A percentile compares a stretch with the other conserved stretches of the same genome.
Evolutionary conservation across 53 echinoderm and acorn worm species (phyloP).

Genomic region (Zoroaster sp.): DNA sequence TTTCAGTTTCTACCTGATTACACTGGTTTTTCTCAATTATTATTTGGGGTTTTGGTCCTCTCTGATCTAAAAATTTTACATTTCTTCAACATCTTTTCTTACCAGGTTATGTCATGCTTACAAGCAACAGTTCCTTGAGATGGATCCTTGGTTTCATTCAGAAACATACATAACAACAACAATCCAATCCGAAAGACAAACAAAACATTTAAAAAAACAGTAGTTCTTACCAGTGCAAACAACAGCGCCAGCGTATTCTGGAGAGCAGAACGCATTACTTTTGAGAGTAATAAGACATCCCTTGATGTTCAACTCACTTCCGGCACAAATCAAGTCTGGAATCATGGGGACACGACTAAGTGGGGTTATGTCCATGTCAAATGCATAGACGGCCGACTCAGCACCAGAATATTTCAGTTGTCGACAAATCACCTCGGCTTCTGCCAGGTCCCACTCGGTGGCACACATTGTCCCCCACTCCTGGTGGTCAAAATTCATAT

Average conservation of each 20-base stretch:
- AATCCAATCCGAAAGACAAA: not conserved
- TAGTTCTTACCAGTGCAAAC: constrained; percentile 9
- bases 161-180: not conserved
- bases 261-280: not conserved
- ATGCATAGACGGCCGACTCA: not conserved
- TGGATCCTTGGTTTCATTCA: not conserved
- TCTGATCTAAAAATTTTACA: not conserved
- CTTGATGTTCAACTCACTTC: constrained; percentile 7
- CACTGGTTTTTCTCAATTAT: not conserved
- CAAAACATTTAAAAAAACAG: not conserved
- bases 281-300: not conserved
- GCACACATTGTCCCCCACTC: constrained; percentile 13
- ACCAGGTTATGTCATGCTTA: too few species aligned
- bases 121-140: too few species aligned
- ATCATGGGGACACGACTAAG: not conserved
- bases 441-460: not conserved
- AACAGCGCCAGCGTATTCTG: constrained; percentile 12
- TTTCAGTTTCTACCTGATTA: not conserved
- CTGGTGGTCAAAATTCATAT: not conserved
- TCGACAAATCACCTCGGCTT: constrained; percentile 16
- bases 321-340: not conserved
- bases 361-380: not conserved
- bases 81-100: too few species aligned
- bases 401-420: constrained; percentile 18
- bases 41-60: not conserved